These are phyloP conservation scores for Koerneria pararmatus DNA, from an alignment of 2,888 invertebrate genomes.

Conservation along the genomic window DNA sequence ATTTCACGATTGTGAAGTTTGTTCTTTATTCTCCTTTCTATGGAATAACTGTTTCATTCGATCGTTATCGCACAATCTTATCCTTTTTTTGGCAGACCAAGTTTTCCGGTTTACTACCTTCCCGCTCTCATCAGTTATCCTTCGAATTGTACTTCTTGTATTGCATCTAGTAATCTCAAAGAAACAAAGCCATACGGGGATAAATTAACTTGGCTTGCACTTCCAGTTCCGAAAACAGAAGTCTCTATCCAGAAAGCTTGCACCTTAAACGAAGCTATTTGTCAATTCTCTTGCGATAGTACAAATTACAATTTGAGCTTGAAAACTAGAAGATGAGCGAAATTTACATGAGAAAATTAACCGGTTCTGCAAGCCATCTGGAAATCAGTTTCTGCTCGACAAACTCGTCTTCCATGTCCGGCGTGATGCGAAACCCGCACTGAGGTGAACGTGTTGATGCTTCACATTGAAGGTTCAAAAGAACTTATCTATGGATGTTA, in stretches of 20 bases:
- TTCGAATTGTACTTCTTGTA: no score
- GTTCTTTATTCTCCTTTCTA: no score
- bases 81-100: no score
- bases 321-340: constrained; percentile 12
- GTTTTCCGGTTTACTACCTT: no score
- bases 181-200: no score
- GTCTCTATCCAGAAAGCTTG: constrained; percentile 33
- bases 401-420: constrained; percentile 71
- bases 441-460: no score
- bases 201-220: no score
- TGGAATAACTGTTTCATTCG: no score
- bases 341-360: constrained; percentile 65
- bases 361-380: constrained; percentile 91
- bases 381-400: constrained; percentile 66
- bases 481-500: background rate
- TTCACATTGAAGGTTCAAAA: background rate
- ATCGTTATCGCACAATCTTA: no score
- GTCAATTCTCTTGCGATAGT: background rate
- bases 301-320: background rate
- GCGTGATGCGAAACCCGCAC: constrained; percentile 66
- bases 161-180: no score
- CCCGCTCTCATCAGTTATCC: no score
- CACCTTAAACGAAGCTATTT: constrained; percentile 23
- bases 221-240: constrained; percentile 30
- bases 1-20: no score